Percentiles rank a stretch among this genome's conserved stretches.
These are phyloP conservation scores for Arctia plantaginis DNA, from an alignment of 2,888 invertebrate genomes.

Conservation along the genomic window DNA sequence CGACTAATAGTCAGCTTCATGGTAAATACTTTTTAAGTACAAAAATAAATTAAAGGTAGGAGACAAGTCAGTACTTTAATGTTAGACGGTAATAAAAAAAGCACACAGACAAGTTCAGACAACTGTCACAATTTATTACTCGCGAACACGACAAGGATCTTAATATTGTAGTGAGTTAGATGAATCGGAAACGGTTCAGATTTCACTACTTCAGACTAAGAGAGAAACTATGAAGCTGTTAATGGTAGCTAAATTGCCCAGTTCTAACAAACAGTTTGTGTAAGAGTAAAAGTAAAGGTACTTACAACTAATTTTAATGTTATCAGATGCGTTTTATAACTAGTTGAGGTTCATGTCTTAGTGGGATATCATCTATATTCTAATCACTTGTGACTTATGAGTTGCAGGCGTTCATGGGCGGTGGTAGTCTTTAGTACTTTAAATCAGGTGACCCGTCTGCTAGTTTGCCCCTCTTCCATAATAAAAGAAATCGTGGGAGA, in stretches of 20 bases:
- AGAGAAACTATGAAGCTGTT: background rate
- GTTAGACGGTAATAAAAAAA: conserved; percentile 2
- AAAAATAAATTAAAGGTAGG: conserved; percentile 1
- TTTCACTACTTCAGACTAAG: background rate
- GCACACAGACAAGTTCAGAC: conserved; percentile 5
- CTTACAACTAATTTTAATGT: no score
- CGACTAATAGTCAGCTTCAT: background rate
- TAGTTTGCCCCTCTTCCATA: no score
- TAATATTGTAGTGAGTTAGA: background rate
- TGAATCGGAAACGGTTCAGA: background rate
- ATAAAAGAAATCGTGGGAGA: no score
- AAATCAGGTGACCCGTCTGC: no score
- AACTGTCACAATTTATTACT: conserved; percentile 19
- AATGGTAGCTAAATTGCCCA: background rate
- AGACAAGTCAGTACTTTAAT: conserved; percentile 7
- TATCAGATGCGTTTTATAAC: no score
- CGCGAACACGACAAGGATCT: conserved; percentile 13
- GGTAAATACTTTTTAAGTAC: background rate
- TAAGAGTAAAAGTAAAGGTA: no score
- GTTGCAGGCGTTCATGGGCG: no score
- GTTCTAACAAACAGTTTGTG: background rate
- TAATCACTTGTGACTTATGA: no score
- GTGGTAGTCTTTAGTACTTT: no score
- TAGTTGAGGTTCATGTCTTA: no score
- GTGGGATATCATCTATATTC: no score